phyloP scores from a whole-genome alignment of 2,113 vertebrate species.

The Percopsis transmontana region DNA sequence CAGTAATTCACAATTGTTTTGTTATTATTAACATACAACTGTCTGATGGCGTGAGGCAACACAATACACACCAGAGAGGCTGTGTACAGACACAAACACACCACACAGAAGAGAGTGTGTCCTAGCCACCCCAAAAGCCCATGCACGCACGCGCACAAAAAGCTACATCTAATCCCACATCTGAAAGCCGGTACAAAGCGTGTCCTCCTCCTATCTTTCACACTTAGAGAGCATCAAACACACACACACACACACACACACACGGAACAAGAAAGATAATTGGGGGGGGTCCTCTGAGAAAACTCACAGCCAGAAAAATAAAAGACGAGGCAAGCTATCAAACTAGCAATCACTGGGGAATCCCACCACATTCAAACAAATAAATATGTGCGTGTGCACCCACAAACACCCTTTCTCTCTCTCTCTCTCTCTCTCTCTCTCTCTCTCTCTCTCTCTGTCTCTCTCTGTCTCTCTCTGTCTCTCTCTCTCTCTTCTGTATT shows the following conservation, averaged over 20 bases:
- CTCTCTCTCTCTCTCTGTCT: background rate
- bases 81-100: background rate
- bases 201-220: background rate
- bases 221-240: background rate
- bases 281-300: slow-evolving; percentile 43
- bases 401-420: slow-evolving; percentile 11
- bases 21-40: background rate
- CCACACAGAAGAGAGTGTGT: background rate
- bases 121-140: background rate
- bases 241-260: background rate
- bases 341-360: slow-evolving; percentile 56
- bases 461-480: background rate
- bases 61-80: background rate
- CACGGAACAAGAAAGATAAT: slow-evolving; percentile 12
- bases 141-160: slow-evolving; percentile 4
- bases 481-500: background rate
- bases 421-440: background rate
- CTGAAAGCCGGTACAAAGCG: background rate
- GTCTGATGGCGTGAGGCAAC: background rate
- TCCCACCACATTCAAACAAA: slow-evolving; percentile 63
- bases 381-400: slow-evolving; percentile 54
- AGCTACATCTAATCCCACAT: slow-evolving; percentile 3
- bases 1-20: background rate
- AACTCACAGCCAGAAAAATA: slow-evolving; percentile 49
- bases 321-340: slow-evolving; percentile 50